A percentile compares a stretch with the other conserved stretches of the same genome.
These are phyloP conservation scores for Dinoponera quadriceps DNA, from an alignment of 1,140 invertebrate species.

Conservation along the genomic window DNA sequence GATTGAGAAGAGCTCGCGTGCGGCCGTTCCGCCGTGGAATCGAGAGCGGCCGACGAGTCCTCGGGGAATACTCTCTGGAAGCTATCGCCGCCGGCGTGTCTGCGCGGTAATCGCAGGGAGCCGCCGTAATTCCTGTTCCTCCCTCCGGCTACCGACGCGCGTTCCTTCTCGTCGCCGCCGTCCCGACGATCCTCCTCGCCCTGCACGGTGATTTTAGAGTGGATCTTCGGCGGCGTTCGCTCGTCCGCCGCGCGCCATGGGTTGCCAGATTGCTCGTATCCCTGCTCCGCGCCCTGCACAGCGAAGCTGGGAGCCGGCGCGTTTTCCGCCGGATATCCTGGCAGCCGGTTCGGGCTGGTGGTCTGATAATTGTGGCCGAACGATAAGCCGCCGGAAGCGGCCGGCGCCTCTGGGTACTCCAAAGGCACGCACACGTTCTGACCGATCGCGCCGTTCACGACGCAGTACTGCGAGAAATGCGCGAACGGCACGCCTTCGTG, in stretches of 20 bases:
- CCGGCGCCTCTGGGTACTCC: slow-evolving; percentile 51
- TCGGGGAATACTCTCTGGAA: slow-evolving; percentile 57
- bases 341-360: slow-evolving; percentile 27
- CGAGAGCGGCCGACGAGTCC: slow-evolving; percentile 46
- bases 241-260: slow-evolving; percentile 54
- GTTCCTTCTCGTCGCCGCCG: slow-evolving; percentile 8
- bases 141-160: slow-evolving; percentile 7
- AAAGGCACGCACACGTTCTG: slow-evolving; percentile 67
- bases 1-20: slow-evolving; percentile 72
- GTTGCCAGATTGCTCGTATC: slow-evolving; percentile 44
- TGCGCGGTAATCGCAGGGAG: slow-evolving; percentile 69
- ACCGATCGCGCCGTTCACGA: slow-evolving; percentile 44
- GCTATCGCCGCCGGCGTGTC: slow-evolving; percentile 43
- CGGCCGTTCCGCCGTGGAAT: background rate
- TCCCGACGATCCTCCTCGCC: background rate
- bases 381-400: slow-evolving; percentile 35
- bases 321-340: slow-evolving; percentile 53
- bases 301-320: slow-evolving; percentile 41
- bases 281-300: slow-evolving; percentile 57
- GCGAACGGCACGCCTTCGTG: slow-evolving; percentile 57
- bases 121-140: slow-evolving; percentile 68
- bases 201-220: slow-evolving; percentile 38
- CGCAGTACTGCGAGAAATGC: slow-evolving; percentile 71
- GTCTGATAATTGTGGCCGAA: slow-evolving; percentile 39
- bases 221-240: slow-evolving; percentile 64